Evolutionary conservation across 92 coral and sea anemone species (phyloP).

Genomic region (Nematostella vectensis): DNA sequence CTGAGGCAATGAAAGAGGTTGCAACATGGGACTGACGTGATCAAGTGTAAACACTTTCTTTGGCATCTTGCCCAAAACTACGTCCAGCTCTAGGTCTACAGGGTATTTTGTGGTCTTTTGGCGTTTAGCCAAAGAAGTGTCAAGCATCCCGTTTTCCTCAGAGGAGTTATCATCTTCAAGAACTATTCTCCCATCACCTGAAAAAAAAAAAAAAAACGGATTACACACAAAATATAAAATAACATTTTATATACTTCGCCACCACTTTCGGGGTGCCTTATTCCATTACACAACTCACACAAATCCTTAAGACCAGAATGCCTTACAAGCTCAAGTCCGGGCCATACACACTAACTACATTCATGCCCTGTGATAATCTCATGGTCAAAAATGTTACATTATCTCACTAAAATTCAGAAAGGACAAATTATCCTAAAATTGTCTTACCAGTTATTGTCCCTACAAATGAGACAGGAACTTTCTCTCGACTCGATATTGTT

Average conservation of each 20-base stretch:
- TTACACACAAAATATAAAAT: too few relatives aligned
- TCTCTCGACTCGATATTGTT: conserved; percentile 74
- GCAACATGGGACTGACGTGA: conserved; percentile 32
- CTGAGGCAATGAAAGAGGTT: conserved; percentile 35
- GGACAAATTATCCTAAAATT: too few relatives aligned
- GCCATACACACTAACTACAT: too few relatives aligned
- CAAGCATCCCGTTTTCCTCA: conserved; percentile 6
- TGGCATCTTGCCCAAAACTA: conserved; percentile 96
- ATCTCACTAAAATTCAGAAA: too few relatives aligned
- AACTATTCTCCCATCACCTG: conserved; percentile 89
- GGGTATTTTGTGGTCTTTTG: conserved; percentile 51
- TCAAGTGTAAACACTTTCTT: conserved; percentile 79
- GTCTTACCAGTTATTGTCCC: conserved; percentile 78
- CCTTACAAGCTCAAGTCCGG: too few relatives aligned
- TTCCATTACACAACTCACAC: too few relatives aligned
- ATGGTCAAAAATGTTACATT: too few relatives aligned
- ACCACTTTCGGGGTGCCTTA: too few relatives aligned
- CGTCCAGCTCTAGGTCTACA: conserved; percentile 92
- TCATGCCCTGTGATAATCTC: too few relatives aligned
- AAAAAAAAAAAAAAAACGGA: background rate
- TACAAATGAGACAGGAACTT: conserved; percentile 88
- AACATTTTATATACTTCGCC: background rate
- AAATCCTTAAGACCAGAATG: too few relatives aligned
- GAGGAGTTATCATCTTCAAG: conserved; percentile 55
- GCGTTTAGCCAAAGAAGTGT: conserved; percentile 40